Evolutionary conservation across 2,113 vertebrate genomes (phyloP).

Genomic region (Thryonomys swinderianus): DNA sequence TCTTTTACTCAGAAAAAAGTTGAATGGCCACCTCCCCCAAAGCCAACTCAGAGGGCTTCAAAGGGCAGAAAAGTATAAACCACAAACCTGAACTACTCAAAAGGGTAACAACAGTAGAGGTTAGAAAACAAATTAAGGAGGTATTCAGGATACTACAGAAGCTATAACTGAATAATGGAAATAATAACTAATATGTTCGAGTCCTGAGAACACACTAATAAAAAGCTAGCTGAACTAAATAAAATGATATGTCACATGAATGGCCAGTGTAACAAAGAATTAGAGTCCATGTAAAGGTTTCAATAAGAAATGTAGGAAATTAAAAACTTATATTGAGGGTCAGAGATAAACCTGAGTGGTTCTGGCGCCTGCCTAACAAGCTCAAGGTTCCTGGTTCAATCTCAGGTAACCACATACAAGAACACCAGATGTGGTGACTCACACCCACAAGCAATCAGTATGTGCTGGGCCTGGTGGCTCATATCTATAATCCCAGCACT

Average conservation of each 20-base stretch:
- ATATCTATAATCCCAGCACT: too few relatives aligned
- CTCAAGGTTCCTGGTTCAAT: too few relatives aligned
- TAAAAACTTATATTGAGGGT: neutral
- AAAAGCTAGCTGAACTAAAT: neutral
- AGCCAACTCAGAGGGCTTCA: neutral
- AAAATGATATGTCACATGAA: neutral
- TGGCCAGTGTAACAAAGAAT: neutral
- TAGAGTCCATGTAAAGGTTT: neutral
- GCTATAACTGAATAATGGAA: neutral
- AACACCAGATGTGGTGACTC: too few relatives aligned
- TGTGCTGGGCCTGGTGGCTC: too few relatives aligned
- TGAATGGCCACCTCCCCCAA: neutral
- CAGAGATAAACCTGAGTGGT: too few relatives aligned
- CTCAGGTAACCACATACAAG: too few relatives aligned
- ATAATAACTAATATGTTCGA: neutral
- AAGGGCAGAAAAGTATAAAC: neutral
- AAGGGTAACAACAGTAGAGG: neutral
- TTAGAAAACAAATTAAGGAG: neutral
- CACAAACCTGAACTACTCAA: neutral
- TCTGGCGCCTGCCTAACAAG: too few relatives aligned
- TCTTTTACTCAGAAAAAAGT: constrained; percentile 36
- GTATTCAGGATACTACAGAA: neutral
- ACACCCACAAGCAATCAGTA: too few relatives aligned
- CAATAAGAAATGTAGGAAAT: neutral
- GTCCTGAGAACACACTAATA: neutral